phyloP scores from a whole-genome alignment of 1,140 invertebrate genomes.

The Drosophila neocordata region DNA sequence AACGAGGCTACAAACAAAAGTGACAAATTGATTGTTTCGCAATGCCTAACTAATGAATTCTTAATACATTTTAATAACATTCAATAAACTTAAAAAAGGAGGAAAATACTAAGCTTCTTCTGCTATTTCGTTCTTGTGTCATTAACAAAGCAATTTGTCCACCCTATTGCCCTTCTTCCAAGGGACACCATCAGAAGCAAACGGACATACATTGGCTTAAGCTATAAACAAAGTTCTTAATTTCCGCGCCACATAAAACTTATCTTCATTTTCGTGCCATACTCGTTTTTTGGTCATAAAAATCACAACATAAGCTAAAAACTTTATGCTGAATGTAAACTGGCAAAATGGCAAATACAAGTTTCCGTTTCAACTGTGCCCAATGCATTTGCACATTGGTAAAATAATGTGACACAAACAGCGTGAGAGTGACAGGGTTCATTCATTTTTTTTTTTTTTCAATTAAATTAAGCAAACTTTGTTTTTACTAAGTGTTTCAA shows the following conservation, averaged over 20 bases:
- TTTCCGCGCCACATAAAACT: constrained; percentile 80
- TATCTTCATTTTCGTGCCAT: constrained; percentile 71
- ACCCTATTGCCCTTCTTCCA: constrained; percentile 3
- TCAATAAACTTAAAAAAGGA: not conserved
- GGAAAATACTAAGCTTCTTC: constrained; percentile 15
- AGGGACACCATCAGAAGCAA: constrained; percentile 34
- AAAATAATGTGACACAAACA: not conserved
- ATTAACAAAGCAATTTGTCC: constrained; percentile 68
- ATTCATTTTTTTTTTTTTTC: not conserved
- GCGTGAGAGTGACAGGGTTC: not conserved
- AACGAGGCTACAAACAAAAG: constrained; percentile 3
- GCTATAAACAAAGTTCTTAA: constrained; percentile 77
- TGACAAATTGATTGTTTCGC: not conserved
- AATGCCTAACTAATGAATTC: constrained; percentile 63
- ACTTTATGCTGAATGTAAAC: constrained; percentile 77
- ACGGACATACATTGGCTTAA: constrained; percentile 55
- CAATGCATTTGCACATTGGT: constrained; percentile 59
- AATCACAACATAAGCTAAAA: constrained; percentile 80
- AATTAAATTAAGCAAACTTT: not conserved
- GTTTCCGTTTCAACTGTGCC: constrained; percentile 60
- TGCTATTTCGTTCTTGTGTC: constrained; percentile 21
- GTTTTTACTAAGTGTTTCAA: not conserved
- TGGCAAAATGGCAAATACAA: constrained; percentile 74
- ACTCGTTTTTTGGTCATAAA: constrained; percentile 53
- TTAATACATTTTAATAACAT: constrained; percentile 68